Conservation (phyloP, 2,797 vertebrate genomes). For the Lemur catta region DNA sequence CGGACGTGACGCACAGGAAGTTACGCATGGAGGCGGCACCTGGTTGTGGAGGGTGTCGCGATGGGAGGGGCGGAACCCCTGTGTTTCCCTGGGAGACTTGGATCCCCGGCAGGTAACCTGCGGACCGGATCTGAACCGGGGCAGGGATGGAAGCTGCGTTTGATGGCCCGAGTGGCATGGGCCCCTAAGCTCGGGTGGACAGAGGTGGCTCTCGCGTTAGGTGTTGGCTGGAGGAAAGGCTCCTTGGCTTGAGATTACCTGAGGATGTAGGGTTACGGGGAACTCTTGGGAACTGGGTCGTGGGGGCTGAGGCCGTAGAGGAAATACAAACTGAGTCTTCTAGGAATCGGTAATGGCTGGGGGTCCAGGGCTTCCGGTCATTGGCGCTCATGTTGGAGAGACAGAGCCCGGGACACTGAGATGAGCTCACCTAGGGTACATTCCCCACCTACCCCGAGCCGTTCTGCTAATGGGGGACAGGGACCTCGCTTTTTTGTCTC, state of each 20-base stretch:
- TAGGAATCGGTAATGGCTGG: background rate
- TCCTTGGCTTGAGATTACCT: background rate
- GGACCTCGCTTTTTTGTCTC: background rate
- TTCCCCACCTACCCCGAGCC: background rate
- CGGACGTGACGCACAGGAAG: slow-evolving; percentile 12
- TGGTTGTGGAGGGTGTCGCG: background rate
- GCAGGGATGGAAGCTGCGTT: background rate
- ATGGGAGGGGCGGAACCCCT: background rate
- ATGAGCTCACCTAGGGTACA: background rate
- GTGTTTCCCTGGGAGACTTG: background rate
- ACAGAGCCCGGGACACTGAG: background rate
- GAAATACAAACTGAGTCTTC: background rate
- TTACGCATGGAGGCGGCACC: background rate
- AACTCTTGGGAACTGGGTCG: background rate
- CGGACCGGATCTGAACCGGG: background rate
- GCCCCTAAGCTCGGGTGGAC: background rate
- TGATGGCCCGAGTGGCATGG: rapidly evolving
- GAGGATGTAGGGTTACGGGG: background rate
- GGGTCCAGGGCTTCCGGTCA: background rate
- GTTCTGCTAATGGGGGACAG: background rate
- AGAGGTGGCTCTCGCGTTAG: background rate
- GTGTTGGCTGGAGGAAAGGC: background rate
- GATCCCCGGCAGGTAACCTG: slow-evolving; percentile 42
- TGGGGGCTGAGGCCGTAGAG: background rate
- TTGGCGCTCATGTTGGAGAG: background rate